Evolutionary conservation across 2,888 invertebrate species (phyloP), one percentile per base, ranked within the genome.

Genomic region (Sericinus montela): DNA sequence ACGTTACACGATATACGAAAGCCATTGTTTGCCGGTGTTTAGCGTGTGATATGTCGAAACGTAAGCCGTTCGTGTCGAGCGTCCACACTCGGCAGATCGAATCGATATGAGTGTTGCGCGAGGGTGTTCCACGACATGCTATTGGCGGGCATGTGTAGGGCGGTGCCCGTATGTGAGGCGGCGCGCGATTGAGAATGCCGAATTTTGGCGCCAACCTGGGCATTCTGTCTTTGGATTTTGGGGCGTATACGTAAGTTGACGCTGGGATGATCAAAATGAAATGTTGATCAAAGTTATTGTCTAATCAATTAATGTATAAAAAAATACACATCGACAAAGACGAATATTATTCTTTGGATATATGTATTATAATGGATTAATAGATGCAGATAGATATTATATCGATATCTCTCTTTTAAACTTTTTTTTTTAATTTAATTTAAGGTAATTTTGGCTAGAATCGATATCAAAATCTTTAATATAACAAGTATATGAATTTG

Each of bases 41-140:
- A 83, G 83, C 78, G 75, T 84, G 87, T 85, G 88, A 87, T 87
- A 87, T 86, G 87, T 87, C 86, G 87, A 87, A 86, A 84, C 79
- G 83, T 85, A 82, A 84, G 81, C 83, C 80, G 79, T 81, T 84
- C 76, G 80, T 79, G 80, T 84, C 76, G 80, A 80, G 80, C 81
- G 81, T 85, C 86, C 84, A 79, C 87, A 39, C 44, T 50, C 35
- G 45, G 44, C 49, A 88, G 89, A 89, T 89, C 89, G 86, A 89
- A 89, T 89, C 89, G 86, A 89, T 89, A 89, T 88, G 87, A 84
- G 88, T 86, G 84, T 79, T 68, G 81, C 76, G 80, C 75, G 80
- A 77, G 84, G 81, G 81, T 82, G 85, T 82, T 74, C 69, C 75
- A 75, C 74, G 75, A 69, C 69, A 67, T 72, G 83, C 75, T 76